Base-by-base conservation (phyloP, 2,888 invertebrate species). In the Pimpla rufipes region DNA sequence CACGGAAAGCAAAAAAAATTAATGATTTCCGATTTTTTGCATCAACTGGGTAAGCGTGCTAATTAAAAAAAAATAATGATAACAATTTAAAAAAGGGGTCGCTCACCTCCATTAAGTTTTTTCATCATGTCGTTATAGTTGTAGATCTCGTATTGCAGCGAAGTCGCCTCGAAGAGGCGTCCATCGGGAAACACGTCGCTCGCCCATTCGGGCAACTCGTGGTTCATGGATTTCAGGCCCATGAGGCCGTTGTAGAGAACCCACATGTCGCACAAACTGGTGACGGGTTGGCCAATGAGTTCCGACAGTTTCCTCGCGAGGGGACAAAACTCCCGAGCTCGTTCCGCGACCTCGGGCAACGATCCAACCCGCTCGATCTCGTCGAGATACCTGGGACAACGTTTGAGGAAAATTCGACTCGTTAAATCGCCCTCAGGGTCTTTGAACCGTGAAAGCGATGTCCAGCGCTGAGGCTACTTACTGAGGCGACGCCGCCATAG, bases 81-180 rank as follows among this genome's bases (percentile, higher is more conserved):
- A 42, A 42, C 8, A 42, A 13, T 42, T 2, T 5, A 8, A 42
- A 42, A 42, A 68, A 47, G 71, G 3, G 21, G 40, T 5, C 16
- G 86, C 91, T n/a, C n/a, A 94, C 95, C 95, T 55, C 95, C 95
- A 79, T 95, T 95, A 0, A 95, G 93, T 90, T 93, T 94, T 86
- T 93, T 93, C 78, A 94, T 90, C 57, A 93, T 89, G 64, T 93
- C 94, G 85, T 94, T 94, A 83, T 94, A 94, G 87, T 94, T 94
- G 93, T 94, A 94, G 91, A 95, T 94, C 10, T 94, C 94, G 83
- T 95, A 95, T 84, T 95, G 94, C 80, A 95, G 85, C 79, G 93
- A 90, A 0, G 94, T 94, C 5, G 94, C 92, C 45, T 95, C 94
- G 90, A 93, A 93, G n/a, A 95, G 91, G 92, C 93, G 93, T 90